These are phyloP conservation scores for Euleptes europaea DNA, from an alignment of 2,113 vertebrate genomes.

Conservation along the genomic window DNA sequence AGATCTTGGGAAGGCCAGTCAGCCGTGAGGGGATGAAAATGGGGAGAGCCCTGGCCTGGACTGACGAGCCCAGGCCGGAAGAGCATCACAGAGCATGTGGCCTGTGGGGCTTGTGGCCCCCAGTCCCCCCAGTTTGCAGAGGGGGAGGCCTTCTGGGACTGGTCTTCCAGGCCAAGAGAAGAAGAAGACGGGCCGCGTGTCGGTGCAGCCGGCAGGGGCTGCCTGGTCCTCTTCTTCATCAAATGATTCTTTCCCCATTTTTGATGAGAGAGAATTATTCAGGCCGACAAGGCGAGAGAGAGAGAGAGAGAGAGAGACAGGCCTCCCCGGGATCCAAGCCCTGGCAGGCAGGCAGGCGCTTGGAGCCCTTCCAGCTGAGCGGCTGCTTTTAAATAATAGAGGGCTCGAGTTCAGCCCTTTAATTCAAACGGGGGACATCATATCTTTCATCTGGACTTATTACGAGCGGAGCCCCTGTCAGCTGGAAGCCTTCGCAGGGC, in stretches of 20 bases:
- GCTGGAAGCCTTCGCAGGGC: constrained; percentile 59
- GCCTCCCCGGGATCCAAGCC: constrained; percentile 11
- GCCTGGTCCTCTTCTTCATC: constrained; percentile 10
- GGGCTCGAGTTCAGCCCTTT: constrained; percentile 67
- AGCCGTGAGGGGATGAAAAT: too few relatives aligned
- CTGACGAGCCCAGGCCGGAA: too few relatives aligned
- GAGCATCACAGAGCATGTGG: too few relatives aligned
- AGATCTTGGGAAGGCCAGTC: too few relatives aligned
- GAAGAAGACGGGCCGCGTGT: fast-evolving
- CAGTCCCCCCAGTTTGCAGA: too few relatives aligned
- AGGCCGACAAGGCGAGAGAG: constrained; percentile 41
- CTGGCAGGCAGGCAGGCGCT: fast-evolving
- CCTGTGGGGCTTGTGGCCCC: too few relatives aligned
- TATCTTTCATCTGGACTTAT: constrained; percentile 72
- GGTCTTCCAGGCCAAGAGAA: neutral
- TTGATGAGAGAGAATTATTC: constrained; percentile 29
- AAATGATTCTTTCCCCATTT: neutral
- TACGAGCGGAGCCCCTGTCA: constrained; percentile 33
- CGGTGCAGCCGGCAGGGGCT: neutral
- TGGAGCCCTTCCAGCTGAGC: constrained; percentile 46
- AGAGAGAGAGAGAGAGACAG: too few relatives aligned
- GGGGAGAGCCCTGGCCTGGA: too few relatives aligned
- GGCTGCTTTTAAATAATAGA: constrained; percentile 59
- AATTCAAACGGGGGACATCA: constrained; percentile 67
- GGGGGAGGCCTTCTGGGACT: too few relatives aligned